A percentile compares a stretch with the other conserved stretches of the same genome.
Evolutionary conservation across 1,140 invertebrate genomes (phyloP).

Genomic region (Pseudachorutes palmiensis): DNA sequence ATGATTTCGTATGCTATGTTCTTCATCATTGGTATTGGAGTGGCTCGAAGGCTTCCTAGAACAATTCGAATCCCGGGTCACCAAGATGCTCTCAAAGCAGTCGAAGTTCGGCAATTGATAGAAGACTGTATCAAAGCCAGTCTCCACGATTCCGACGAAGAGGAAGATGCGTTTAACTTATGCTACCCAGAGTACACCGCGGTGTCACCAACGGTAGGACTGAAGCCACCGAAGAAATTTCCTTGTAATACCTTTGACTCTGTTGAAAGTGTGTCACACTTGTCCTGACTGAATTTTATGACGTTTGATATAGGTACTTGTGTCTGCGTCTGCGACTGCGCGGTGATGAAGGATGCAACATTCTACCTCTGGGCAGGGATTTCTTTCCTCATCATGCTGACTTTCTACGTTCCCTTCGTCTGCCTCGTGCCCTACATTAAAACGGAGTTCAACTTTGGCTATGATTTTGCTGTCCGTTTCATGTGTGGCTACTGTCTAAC

Average conservation of each 20-base stretch:
- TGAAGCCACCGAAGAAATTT: neutral
- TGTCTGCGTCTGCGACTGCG: neutral
- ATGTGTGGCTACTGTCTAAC: neutral
- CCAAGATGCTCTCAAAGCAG: neutral
- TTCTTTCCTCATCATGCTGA: neutral
- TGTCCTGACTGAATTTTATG: neutral
- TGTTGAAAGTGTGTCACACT: no score
- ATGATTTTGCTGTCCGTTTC: neutral
- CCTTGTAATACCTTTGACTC: neutral
- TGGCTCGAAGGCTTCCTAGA: neutral
- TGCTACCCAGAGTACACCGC: neutral
- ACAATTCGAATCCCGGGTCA: neutral
- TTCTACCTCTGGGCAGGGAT: neutral
- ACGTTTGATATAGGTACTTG: slow-evolving; percentile 8
- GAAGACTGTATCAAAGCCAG: neutral
- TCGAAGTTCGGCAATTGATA: neutral
- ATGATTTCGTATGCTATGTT: neutral
- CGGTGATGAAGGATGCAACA: neutral
- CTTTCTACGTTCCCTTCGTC: neutral
- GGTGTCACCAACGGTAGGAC: neutral
- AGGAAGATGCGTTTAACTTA: neutral
- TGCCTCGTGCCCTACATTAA: neutral
- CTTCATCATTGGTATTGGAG: neutral
- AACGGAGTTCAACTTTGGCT: neutral
- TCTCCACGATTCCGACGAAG: neutral